Evolutionary conservation across 2,797 vertebrate genomes (phyloP).

Genomic region (Pipistrellus pipistrellus): DNA sequence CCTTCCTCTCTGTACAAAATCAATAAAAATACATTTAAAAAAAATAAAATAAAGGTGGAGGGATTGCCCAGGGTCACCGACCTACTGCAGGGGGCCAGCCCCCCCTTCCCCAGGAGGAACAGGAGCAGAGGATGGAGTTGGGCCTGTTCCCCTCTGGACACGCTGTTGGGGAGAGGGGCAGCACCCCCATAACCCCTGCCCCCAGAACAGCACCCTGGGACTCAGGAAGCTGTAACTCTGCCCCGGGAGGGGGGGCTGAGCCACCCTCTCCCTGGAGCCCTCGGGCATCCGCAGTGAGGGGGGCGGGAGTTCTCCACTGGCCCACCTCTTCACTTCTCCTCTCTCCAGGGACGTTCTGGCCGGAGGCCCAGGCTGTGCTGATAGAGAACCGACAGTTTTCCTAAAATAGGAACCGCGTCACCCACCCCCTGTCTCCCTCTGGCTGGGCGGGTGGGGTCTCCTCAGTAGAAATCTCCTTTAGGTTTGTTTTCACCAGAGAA

Average conservation of each 20-base stretch:
- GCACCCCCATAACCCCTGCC: rapidly evolving
- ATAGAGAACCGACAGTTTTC: slow-evolving; percentile 45
- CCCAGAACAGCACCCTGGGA: background rate
- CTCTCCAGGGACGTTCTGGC: slow-evolving; percentile 39
- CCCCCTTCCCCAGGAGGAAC: background rate
- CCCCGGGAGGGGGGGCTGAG: background rate
- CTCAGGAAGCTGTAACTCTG: background rate
- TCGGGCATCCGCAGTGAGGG: background rate
- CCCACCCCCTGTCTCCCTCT: slow-evolving; percentile 43
- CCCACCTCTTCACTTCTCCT: slow-evolving; percentile 5
- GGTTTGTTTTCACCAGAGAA: slow-evolving; percentile 46
- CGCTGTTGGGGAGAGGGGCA: background rate
- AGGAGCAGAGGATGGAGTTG: background rate
- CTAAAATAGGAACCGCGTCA: slow-evolving; percentile 72
- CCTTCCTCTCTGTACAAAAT: no score
- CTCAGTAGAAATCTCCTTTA: slow-evolving; percentile 23
- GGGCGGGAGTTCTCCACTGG: background rate
- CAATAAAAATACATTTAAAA: no score
- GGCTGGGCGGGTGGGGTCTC: slow-evolving; percentile 11
- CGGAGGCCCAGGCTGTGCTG: slow-evolving; percentile 45
- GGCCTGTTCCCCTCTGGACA: background rate
- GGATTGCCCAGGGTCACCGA: background rate
- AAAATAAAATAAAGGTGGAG: background rate
- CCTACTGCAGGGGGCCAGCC: background rate
- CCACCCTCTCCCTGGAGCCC: background rate